Conservation (phyloP, 2,888 invertebrate genomes). For the Pogonocherus hispidulus region DNA sequence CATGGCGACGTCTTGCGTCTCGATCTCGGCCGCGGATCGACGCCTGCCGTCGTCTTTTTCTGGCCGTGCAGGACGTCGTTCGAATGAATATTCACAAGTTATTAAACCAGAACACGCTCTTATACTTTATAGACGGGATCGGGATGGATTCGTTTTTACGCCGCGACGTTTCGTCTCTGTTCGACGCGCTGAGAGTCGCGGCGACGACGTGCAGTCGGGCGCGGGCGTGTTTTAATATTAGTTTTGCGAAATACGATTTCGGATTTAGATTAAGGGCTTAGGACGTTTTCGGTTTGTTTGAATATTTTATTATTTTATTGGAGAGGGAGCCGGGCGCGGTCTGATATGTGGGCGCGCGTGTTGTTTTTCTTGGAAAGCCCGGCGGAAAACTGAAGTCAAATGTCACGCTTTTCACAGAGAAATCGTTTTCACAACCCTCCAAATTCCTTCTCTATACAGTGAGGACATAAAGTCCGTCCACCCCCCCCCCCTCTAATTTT, state of each 20-base stretch:
- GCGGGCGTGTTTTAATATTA: slow-evolving; percentile 57
- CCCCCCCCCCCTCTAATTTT: too few species aligned
- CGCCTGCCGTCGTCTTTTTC: slow-evolving; percentile 58
- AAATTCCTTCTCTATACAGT: too few species aligned
- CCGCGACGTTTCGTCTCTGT: slow-evolving; percentile 43
- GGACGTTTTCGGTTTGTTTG: slow-evolving; percentile 61
- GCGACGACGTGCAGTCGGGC: slow-evolving; percentile 43
- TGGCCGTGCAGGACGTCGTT: slow-evolving; percentile 55
- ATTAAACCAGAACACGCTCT: slow-evolving; percentile 69
- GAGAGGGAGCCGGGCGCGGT: background rate
- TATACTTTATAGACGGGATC: slow-evolving; percentile 59
- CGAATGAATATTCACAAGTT: slow-evolving; percentile 70
- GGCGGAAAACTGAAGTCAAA: too few species aligned
- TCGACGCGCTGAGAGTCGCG: slow-evolving; percentile 26
- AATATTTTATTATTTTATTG: slow-evolving; percentile 63
- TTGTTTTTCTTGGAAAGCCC: background rate
- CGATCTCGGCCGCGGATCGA: slow-evolving; percentile 54
- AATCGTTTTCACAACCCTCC: too few species aligned
- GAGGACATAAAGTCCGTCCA: too few species aligned
- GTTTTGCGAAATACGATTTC: slow-evolving; percentile 64
- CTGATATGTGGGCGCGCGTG: background rate
- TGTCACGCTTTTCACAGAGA: too few species aligned
- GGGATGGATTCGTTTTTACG: slow-evolving; percentile 42
- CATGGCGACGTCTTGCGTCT: slow-evolving; percentile 64
- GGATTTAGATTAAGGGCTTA: slow-evolving; percentile 63